A percentile compares a stretch with the other conserved stretches of the same genome.
Evolutionary conservation across 2,113 vertebrate genomes (phyloP).

Genomic region (Recurvirostra avosetta): DNA sequence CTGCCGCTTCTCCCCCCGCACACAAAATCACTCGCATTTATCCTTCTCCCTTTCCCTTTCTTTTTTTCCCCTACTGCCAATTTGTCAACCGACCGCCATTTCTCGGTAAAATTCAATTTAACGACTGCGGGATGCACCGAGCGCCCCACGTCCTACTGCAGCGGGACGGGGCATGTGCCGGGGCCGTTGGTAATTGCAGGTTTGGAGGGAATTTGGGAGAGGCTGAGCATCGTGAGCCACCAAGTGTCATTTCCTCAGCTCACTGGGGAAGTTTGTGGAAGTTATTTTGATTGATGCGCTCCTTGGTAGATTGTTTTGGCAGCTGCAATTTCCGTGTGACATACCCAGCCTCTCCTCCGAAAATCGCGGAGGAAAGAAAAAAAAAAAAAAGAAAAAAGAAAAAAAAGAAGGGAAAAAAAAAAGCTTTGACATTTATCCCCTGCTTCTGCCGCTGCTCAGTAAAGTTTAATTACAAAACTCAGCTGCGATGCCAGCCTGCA

Average conservation of each 20-base stretch:
- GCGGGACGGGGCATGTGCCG: background rate
- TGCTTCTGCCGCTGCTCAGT: background rate
- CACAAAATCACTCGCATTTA: fast-evolving
- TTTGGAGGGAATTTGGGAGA: background rate
- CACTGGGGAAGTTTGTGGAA: background rate
- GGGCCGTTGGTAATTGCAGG: background rate
- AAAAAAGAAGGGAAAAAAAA: background rate
- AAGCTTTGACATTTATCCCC: background rate
- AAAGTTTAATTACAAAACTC: slow-evolving; percentile 44
- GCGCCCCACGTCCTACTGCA: background rate
- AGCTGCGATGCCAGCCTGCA: background rate
- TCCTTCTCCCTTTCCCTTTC: background rate
- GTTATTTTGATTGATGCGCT: slow-evolving; percentile 14
- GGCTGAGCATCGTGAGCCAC: background rate
- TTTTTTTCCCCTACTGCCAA: background rate
- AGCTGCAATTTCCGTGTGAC: slow-evolving; percentile 15
- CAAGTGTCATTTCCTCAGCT: background rate
- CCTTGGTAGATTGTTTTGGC: slow-evolving; percentile 26
- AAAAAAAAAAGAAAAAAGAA: background rate
- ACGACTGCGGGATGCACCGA: background rate
- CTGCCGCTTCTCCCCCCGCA: background rate
- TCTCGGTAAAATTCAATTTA: background rate
- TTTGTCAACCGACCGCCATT: background rate
- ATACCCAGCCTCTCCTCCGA: background rate
- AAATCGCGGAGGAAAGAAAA: background rate